A percentile compares a stretch with the other conserved stretches of the same genome.
These are phyloP conservation scores for Raphicerus campestris DNA, from an alignment of 2,113 vertebrate species.

Conservation along the genomic window DNA sequence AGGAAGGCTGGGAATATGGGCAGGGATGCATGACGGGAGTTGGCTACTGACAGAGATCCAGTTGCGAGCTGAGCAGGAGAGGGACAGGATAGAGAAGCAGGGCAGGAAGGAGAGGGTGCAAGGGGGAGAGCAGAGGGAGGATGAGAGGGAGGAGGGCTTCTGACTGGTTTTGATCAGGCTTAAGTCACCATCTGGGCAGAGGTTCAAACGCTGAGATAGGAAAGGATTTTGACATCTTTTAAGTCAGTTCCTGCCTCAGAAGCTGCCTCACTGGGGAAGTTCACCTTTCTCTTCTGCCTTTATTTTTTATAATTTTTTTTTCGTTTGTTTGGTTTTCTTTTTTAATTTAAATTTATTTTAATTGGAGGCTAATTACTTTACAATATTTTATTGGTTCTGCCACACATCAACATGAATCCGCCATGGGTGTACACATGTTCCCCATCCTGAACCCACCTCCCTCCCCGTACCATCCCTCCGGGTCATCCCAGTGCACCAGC, in stretches of 20 bases:
- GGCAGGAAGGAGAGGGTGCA: not conserved
- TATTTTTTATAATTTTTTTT: not conserved
- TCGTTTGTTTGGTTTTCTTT: too few relatives aligned
- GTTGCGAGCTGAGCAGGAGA: not conserved
- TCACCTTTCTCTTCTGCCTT: not conserved
- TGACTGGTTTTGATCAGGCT: not conserved
- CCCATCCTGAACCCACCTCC: too few relatives aligned
- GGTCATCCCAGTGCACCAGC: too few relatives aligned
- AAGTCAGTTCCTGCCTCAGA: not conserved
- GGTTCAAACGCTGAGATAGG: not conserved
- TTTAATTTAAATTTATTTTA: too few relatives aligned
- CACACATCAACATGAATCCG: too few relatives aligned
- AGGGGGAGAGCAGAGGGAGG: not conserved
- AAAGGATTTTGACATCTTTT: not conserved
- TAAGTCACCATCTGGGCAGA: not conserved
- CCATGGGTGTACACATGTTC: too few relatives aligned
- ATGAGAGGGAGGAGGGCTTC: too few relatives aligned
- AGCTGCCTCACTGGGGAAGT: not conserved
- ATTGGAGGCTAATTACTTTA: too few relatives aligned
- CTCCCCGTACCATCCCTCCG: fast-evolving
- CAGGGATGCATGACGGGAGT: fast-evolving
- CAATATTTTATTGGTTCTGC: too few relatives aligned
- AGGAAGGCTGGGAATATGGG: not conserved
- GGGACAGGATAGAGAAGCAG: not conserved
- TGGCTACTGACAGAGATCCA: not conserved